Evolutionary conservation across 37 sponge, comb jelly and placozoan species (phyloP), one percentile per base, ranked within the genome.

Genomic region (Halisarca cf. caerulea): DNA sequence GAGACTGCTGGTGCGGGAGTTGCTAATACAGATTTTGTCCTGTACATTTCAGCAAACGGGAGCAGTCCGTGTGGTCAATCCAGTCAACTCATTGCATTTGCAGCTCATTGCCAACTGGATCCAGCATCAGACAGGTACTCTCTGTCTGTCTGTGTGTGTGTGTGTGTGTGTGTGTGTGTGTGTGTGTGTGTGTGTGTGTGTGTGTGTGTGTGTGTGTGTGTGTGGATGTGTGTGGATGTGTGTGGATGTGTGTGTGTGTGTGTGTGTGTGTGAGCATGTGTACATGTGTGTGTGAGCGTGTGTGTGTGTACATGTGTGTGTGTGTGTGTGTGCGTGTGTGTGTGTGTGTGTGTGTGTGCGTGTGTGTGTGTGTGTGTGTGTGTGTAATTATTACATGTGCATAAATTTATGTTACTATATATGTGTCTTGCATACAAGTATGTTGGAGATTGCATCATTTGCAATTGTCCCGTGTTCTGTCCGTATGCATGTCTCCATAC

Each of bases 101-200:
- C 96, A 27, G 15, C 59, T 35, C 45, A 68, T 55, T 96, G 96
- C 57, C 86, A 88, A 66, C 51, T 83, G 57, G 96, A 96, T n/a
- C 25, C 25, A 30, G 74, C 43, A 8, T 58, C 81, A 14, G 94
- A 96, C 85, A 73, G 85, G 89, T 84, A 28, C 37, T 11, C 17
- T 20, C 57, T 55, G 57, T 55, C 11, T 55, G 17, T 55, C 17
- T 55, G 17, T 55, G 57, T 55, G 17, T 55, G 17, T 55, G 17
- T 55, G 57, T 20, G 17, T 55, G 17, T 20, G n/a, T n/a, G n/a
- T n/a, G n/a, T n/a, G n/a, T n/a, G n/a, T n/a, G n/a, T n/a, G n/a
- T n/a, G n/a, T n/a, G n/a, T n/a, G n/a, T n/a, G n/a, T n/a, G n/a
- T n/a, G n/a, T n/a, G n/a, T n/a, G n/a, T n/a, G n/a, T n/a, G n/a